Base-by-base conservation (phyloP, 1,140 invertebrate genomes). In the Heliconius melpomene region DNA sequence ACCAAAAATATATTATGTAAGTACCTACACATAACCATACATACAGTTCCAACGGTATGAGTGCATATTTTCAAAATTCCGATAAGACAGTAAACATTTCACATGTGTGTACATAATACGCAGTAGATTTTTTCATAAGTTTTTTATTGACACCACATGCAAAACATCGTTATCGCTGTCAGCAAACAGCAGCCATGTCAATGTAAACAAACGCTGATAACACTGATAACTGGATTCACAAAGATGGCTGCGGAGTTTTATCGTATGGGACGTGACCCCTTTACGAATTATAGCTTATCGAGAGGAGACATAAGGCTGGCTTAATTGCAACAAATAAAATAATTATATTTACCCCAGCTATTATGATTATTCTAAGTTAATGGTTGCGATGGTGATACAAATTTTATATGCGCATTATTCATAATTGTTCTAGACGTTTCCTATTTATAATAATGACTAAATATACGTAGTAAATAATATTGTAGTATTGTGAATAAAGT, bases 161-260 rank as follows among this genome's bases (percentile, higher is more conserved):
- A 84, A 87, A 89, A 87, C 86, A 85, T 85, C 79, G 80, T 85
- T 86, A 89, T 89, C 87, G 50, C 32, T 73, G 72, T 54, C 78
- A 72, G 83, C 83, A 83, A 82, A 83, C 81, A 85, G 79, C 82
- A 83, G 75, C 82, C 84, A 83, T 86, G 85, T 83, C 80, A 84
- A 80, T 85, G 85, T 87, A 89, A 89, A 89, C 84, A 89, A 79
- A 84, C 80, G 75, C 54, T 81, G 86, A 88, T 88, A 88, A 89
- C 78, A 77, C 54, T 81, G 85, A 87, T 87, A 85, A 79, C 80
- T 82, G 83, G 80, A 81, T 84, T 83, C 83, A 89, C 80, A 87
- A 85, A 87, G 86, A 89, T 89, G 85, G 84, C 83, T 83, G 85
- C 83, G 81, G 66, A 82, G 79, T 81, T 82, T 89, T 87, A 89